These are phyloP conservation scores for Paguma larvata DNA, from an alignment of 2,797 vertebrate genomes.

Conservation along the genomic window DNA sequence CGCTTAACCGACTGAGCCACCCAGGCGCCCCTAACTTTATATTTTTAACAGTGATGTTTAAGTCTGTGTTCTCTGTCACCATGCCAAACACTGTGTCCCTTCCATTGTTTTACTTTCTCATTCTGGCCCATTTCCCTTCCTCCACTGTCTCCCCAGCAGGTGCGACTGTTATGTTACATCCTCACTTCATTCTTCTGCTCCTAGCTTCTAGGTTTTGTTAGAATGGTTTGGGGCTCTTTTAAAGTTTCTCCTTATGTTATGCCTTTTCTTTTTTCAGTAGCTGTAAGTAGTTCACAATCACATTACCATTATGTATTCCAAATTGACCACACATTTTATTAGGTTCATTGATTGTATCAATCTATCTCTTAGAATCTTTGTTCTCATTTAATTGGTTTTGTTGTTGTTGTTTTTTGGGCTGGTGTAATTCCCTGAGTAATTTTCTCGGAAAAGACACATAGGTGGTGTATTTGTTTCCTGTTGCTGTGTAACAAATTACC, in stretches of 20 bases:
- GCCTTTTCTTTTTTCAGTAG: background rate
- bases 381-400: background rate
- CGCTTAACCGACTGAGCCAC: no score
- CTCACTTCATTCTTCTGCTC: background rate
- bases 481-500: background rate
- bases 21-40: no score
- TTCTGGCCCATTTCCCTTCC: background rate
- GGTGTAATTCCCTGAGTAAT: constrained; percentile 8
- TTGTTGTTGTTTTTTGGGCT: background rate
- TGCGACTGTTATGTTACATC: background rate
- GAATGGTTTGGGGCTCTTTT: background rate
- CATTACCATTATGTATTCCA: background rate
- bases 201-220: background rate
- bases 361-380: constrained; percentile 35
- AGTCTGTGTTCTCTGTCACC: background rate
- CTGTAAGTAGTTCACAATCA: background rate
- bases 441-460: constrained; percentile 7
- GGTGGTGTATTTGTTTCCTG: background rate
- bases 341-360: background rate
- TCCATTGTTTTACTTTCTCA: background rate
- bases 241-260: background rate
- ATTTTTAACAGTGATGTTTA: background rate
- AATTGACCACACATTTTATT: background rate
- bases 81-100: background rate
- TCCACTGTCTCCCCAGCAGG: background rate